Evolutionary conservation across 2,888 invertebrate genomes (phyloP).

Genomic region (Choristoneura rosaceana): DNA sequence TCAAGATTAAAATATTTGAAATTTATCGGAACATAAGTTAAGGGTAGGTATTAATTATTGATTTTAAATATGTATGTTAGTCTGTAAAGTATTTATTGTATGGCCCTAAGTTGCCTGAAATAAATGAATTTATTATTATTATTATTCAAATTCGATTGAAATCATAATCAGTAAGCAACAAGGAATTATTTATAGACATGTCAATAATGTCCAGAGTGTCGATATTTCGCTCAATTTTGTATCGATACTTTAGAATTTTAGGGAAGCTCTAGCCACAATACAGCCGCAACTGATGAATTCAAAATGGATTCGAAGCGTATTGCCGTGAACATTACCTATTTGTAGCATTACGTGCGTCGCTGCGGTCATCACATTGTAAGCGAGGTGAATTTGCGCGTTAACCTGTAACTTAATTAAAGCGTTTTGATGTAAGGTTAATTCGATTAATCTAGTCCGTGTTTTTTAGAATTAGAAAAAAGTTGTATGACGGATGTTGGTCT

Average conservation of each 20-base stretch:
- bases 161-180: too few species aligned
- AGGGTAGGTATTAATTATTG: too few species aligned
- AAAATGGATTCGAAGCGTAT: background rate
- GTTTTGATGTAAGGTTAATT: background rate
- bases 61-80: too few species aligned
- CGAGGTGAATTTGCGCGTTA: background rate
- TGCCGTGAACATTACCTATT: constrained; percentile 6
- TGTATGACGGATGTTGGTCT: too few species aligned
- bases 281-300: constrained; percentile 23
- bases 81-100: too few species aligned
- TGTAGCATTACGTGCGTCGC: background rate
- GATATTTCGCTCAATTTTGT: background rate
- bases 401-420: background rate
- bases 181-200: too few species aligned
- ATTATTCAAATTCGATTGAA: too few species aligned
- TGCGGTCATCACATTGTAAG: constrained; percentile 2
- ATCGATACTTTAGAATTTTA: background rate
- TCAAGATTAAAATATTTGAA: too few species aligned
- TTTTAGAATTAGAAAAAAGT: too few species aligned
- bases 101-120: too few species aligned
- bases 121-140: too few species aligned
- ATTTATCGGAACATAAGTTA: too few species aligned
- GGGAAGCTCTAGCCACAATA: background rate
- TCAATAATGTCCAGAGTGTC: background rate
- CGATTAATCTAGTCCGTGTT: background rate